These are phyloP conservation scores for Engraulis encrasicolus DNA, from an alignment of 2,113 vertebrate genomes.

Conservation along the genomic window DNA sequence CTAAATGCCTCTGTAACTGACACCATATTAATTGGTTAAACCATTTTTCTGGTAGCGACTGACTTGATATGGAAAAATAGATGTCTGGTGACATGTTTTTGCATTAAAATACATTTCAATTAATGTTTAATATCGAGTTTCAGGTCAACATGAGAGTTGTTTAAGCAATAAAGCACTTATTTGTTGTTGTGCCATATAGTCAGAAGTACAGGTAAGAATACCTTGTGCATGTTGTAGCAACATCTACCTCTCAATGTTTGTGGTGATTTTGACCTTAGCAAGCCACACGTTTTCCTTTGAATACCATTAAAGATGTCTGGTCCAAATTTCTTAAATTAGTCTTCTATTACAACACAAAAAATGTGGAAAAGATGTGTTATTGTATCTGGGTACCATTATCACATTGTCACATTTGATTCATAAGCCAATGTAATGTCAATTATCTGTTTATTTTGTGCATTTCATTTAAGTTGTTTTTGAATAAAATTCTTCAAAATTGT, in stretches of 20 bases:
- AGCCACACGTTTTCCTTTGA: too few relatives aligned
- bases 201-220: background rate
- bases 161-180: background rate
- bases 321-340: too few relatives aligned
- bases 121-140: background rate
- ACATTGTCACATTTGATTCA: too few relatives aligned
- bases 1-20: too few relatives aligned
- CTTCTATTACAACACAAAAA: too few relatives aligned
- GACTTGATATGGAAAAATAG: background rate
- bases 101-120: background rate
- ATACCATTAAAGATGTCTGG: too few relatives aligned
- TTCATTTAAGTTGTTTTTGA: too few relatives aligned
- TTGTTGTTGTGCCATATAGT: background rate
- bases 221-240: background rate
- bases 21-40: too few relatives aligned
- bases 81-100: background rate
- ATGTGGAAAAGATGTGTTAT: too few relatives aligned
- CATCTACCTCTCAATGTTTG: background rate
- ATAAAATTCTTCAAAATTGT: background rate
- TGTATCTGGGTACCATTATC: too few relatives aligned
- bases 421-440: too few relatives aligned
- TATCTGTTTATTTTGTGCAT: too few relatives aligned
- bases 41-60: background rate
- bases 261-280: background rate
- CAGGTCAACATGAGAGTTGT: background rate